Evolutionary conservation across 2,113 vertebrate genomes (phyloP).

Genomic region (Chaetodon trifascialis): DNA sequence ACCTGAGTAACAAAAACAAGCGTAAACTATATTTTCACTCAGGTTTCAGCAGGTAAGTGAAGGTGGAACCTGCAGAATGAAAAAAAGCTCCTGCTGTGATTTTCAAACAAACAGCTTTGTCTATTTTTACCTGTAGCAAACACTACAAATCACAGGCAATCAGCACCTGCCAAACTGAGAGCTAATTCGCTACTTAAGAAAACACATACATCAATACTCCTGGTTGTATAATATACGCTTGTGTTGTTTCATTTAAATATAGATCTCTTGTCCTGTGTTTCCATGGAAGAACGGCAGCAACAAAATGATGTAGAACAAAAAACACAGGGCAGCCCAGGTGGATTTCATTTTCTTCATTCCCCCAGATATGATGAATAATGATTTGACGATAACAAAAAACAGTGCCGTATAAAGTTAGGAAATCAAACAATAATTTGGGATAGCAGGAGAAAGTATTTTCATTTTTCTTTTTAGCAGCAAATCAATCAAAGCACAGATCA

Average conservation of each 20-base stretch:
- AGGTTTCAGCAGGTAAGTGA: not conserved
- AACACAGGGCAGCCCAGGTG: not conserved
- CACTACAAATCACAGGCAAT: constrained; percentile 18
- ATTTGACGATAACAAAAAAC: constrained; percentile 9
- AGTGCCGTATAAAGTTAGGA: constrained; percentile 1
- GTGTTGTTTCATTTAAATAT: constrained; percentile 30
- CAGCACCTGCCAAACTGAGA: constrained; percentile 4
- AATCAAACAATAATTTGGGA: constrained; percentile 1
- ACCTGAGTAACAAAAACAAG: not conserved
- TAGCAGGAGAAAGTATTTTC: not conserved
- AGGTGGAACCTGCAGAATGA: not conserved
- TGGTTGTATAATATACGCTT: not conserved
- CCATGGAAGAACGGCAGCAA: not conserved
- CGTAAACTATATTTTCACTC: not conserved
- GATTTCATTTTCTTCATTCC: constrained; percentile 2
- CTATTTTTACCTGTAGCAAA: constrained; percentile 11
- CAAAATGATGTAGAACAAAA: not conserved
- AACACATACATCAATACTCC: not conserved
- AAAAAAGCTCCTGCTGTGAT: not conserved
- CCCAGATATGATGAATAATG: constrained; percentile 7
- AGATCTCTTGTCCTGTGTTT: constrained; percentile 2
- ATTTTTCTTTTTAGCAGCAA: not conserved
- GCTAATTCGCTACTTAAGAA: not conserved
- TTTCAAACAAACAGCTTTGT: constrained; percentile 10
- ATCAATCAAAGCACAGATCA: constrained; percentile 20